These are phyloP conservation scores for Gnathonemus longibarbis DNA, from an alignment of 2,113 vertebrate genomes.

Conservation along the genomic window DNA sequence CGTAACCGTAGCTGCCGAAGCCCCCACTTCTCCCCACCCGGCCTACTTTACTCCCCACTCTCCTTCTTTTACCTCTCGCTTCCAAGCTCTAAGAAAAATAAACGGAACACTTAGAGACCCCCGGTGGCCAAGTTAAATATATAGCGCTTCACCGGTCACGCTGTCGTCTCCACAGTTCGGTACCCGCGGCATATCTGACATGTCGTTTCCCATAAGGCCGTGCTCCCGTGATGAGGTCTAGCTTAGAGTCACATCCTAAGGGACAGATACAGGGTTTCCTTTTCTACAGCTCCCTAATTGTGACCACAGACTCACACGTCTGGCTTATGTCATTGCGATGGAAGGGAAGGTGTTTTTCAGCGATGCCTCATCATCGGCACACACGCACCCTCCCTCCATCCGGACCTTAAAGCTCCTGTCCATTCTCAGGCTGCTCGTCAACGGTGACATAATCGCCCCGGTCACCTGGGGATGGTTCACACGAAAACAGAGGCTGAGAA, in stretches of 20 bases:
- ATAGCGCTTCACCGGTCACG: conserved; percentile 26
- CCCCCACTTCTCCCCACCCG: neutral
- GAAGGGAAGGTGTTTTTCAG: conserved; percentile 63
- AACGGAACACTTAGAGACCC: conserved; percentile 35
- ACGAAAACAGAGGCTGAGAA: conserved; percentile 44
- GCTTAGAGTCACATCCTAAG: conserved; percentile 45
- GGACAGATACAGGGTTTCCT: conserved; percentile 52
- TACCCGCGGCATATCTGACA: conserved; percentile 31
- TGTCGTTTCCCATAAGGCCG: conserved; percentile 30
- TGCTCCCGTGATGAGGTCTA: conserved; percentile 18
- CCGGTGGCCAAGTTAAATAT: conserved; percentile 44
- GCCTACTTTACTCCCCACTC: conserved; percentile 26
- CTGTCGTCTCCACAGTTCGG: conserved; percentile 32
- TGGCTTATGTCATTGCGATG: conserved; percentile 72
- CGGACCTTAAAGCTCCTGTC: conserved; percentile 58
- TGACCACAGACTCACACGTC: conserved; percentile 72
- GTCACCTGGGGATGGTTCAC: conserved; percentile 56
- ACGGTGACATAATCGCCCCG: conserved; percentile 58
- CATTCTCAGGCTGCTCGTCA: conserved; percentile 49
- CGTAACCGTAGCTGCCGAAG: conserved; percentile 19
- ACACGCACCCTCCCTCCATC: conserved; percentile 39
- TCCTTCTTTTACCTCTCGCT: conserved; percentile 21
- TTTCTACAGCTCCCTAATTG: conserved; percentile 55
- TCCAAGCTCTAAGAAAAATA: conserved; percentile 46
- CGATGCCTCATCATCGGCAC: conserved; percentile 49